A percentile compares a stretch with the other conserved stretches of the same genome.
These are phyloP conservation scores for Papilio elwesi DNA, from an alignment of 2,888 invertebrate genomes.

Conservation along the genomic window DNA sequence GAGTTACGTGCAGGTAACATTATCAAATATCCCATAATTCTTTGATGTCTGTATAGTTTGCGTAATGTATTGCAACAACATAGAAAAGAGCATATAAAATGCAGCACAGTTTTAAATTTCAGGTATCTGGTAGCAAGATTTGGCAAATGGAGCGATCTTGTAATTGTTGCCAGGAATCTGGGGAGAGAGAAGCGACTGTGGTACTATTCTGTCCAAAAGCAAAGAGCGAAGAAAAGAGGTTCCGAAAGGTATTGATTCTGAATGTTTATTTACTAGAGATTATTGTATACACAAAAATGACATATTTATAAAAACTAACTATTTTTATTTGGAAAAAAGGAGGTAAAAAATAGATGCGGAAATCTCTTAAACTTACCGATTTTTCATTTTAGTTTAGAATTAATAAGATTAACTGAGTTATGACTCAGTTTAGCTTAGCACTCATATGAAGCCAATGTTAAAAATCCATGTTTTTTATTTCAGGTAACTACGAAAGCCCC, in stretches of 20 bases:
- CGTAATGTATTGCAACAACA: too few relatives aligned
- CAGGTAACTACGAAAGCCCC: constrained; percentile 96
- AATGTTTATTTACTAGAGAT: not conserved
- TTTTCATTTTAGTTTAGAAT: too few relatives aligned
- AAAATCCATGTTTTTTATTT: constrained; percentile 44
- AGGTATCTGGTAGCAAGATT: constrained; percentile 97
- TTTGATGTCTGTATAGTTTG: too few relatives aligned
- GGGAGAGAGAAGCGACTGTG: constrained; percentile 95
- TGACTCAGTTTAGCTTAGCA: too few relatives aligned
- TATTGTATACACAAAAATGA: not conserved
- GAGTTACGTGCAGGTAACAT: constrained; percentile 93
- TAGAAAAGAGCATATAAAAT: too few relatives aligned
- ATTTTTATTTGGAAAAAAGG: too few relatives aligned
- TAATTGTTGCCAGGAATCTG: constrained; percentile 97
- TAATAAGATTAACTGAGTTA: not conserved
- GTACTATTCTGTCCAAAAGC: constrained; percentile 95
- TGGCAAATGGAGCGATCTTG: constrained; percentile 98
- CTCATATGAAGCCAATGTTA: not conserved
- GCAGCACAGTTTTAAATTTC: constrained; percentile 40
- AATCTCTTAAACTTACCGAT: too few relatives aligned
- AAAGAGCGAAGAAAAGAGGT: constrained; percentile 92
- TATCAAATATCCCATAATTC: not conserved
- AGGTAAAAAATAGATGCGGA: too few relatives aligned
- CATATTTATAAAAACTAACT: not conserved
- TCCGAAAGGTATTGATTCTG: constrained; percentile 87